Conservation (phyloP, 2,888 invertebrate genomes). For the Leptopilina drosophilae region DNA sequence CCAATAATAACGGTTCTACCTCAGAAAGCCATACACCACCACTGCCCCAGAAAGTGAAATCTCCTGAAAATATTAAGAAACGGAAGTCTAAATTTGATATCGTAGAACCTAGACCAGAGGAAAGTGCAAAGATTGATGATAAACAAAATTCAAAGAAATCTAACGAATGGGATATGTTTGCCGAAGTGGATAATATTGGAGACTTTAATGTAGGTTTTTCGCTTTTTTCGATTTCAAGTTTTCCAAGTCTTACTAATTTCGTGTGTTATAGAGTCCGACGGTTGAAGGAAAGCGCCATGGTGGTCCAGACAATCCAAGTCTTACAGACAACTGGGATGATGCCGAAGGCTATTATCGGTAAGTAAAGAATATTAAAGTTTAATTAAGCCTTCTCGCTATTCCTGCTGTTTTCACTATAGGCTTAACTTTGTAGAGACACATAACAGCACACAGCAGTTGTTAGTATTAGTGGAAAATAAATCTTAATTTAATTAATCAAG, state of each 20-base stretch:
- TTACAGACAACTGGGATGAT: conserved; percentile 99
- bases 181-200: conserved; percentile 92
- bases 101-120: conserved; percentile 59
- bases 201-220: conserved; percentile 83
- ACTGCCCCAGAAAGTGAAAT: conserved; percentile 69
- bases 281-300: conserved; percentile 79
- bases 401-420: no score
- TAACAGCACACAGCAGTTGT: no score
- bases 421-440: no score
- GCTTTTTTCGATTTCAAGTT: conserved; percentile 32
- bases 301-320: conserved; percentile 89
- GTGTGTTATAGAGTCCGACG: conserved; percentile 82
- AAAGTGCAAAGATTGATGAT: conserved; percentile 67
- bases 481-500: neutral
- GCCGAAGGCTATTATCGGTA: conserved; percentile 98
- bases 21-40: conserved; percentile 74
- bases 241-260: conserved; percentile 48
- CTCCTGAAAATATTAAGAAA: conserved; percentile 64
- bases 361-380: conserved; percentile 36
- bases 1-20: conserved; percentile 72
- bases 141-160: conserved; percentile 77
- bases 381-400: no score
- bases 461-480: no score
- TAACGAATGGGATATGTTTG: conserved; percentile 94
- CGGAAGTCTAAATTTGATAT: conserved; percentile 68